Evolutionary conservation across 2,113 vertebrate species (phyloP).

Genomic region (Damaliscus lunatus): DNA sequence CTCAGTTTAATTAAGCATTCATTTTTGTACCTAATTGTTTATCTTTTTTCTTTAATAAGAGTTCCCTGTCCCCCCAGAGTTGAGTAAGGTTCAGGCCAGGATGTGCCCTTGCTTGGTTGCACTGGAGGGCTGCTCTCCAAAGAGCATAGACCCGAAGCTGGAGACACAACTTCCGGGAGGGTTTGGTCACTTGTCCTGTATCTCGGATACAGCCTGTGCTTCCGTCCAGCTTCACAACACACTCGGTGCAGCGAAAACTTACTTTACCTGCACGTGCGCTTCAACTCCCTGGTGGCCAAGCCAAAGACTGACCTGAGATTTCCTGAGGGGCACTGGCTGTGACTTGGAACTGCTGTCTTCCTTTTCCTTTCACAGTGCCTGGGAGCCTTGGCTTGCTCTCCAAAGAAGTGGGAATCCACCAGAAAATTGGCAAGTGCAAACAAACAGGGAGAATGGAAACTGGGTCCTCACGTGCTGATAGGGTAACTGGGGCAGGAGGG

Average conservation of each 20-base stretch:
- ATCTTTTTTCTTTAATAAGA: not conserved
- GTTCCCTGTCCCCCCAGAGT: not conserved
- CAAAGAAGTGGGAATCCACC: not conserved
- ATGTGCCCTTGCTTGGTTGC: not conserved
- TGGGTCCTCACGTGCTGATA: not conserved
- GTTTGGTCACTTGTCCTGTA: not conserved
- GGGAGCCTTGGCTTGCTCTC: not conserved
- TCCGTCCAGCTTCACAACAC: not conserved
- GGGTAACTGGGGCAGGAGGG: not conserved
- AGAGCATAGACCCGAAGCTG: not conserved
- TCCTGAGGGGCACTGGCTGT: not conserved
- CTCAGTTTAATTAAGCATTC: not conserved
- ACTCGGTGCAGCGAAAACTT: accelerated
- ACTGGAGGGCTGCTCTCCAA: not conserved
- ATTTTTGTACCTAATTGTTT: not conserved
- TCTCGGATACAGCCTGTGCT: not conserved
- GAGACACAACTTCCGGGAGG: not conserved
- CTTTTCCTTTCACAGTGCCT: not conserved
- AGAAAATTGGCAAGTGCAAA: not conserved
- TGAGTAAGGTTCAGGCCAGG: not conserved
- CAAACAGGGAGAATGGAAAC: not conserved
- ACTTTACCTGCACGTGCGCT: not conserved
- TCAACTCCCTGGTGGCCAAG: not conserved
- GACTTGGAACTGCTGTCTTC: not conserved
- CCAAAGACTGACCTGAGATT: not conserved